These are phyloP conservation scores for Drosophila athabasca DNA, from an alignment of 1,140 invertebrate species.

Conservation along the genomic window DNA sequence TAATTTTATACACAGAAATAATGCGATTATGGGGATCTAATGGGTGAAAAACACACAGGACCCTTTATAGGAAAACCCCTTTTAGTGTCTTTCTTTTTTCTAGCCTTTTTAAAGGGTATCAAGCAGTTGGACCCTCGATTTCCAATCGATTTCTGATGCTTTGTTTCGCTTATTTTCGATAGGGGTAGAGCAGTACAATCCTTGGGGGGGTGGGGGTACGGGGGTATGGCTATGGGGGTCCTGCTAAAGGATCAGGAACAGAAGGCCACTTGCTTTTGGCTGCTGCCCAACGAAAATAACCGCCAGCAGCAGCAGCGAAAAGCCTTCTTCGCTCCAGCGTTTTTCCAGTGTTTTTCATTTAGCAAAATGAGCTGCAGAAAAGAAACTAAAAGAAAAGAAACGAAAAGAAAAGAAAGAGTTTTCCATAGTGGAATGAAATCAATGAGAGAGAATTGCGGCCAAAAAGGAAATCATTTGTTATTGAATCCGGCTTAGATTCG, in stretches of 20 bases:
- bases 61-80: too few species aligned
- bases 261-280: constrained; percentile 55
- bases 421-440: constrained; percentile 45
- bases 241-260: constrained; percentile 37
- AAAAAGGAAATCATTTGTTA: constrained; percentile 75
- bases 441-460: constrained; percentile 58
- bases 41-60: too few species aligned
- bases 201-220: too few species aligned
- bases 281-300: constrained; percentile 54
- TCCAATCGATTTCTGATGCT: neutral
- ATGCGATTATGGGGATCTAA: too few species aligned
- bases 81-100: too few species aligned
- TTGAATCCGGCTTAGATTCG: constrained; percentile 45
- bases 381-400: neutral
- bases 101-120: too few species aligned
- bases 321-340: constrained; percentile 21
- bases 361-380: constrained; percentile 52
- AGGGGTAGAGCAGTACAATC: too few species aligned
- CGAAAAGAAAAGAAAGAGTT: neutral
- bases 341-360: constrained; percentile 62
- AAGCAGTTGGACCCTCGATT: too few species aligned
- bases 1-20: too few species aligned
- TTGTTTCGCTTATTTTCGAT: constrained; percentile 10
- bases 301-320: constrained; percentile 32
- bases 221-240: neutral